Evolutionary conservation across 2,888 invertebrate species (phyloP).

Genomic region (Sturmia bella): DNA sequence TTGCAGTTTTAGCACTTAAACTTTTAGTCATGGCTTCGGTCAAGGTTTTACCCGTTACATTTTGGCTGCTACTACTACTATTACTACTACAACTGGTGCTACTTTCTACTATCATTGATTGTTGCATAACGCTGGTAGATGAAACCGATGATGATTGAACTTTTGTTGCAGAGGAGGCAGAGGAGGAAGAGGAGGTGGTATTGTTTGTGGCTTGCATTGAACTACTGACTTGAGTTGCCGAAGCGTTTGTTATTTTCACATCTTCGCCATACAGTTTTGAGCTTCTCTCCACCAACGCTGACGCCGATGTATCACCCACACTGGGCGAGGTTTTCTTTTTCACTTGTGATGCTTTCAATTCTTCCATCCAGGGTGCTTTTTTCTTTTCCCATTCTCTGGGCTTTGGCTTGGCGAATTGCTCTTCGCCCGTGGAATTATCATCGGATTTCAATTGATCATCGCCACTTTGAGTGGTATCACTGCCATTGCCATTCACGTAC

Average conservation of each 20-base stretch:
- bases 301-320: slow-evolving; percentile 72
- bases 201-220: slow-evolving; percentile 46
- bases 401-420: slow-evolving; percentile 84
- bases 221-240: slow-evolving; percentile 54
- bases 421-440: slow-evolving; percentile 79
- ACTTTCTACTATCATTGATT: slow-evolving; percentile 76
- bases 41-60: slow-evolving; percentile 64
- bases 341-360: slow-evolving; percentile 89
- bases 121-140: slow-evolving; percentile 76
- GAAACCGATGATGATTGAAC: slow-evolving; percentile 79
- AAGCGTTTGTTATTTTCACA: slow-evolving; percentile 65
- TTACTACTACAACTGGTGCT: slow-evolving; percentile 70
- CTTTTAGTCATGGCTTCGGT: slow-evolving; percentile 71
- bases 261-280: slow-evolving; percentile 76
- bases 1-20: slow-evolving; percentile 70
- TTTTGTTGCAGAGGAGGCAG: slow-evolving; percentile 71
- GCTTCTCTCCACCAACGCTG: slow-evolving; percentile 73
- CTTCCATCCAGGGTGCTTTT: slow-evolving; percentile 91
- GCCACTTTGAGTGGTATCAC: slow-evolving; percentile 68
- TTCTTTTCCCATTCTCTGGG: slow-evolving; percentile 88
- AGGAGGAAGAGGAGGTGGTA: slow-evolving; percentile 59
- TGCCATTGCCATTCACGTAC: slow-evolving; percentile 78
- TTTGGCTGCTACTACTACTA: slow-evolving; percentile 66
- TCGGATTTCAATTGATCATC: slow-evolving; percentile 74
- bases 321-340: slow-evolving; percentile 80